Conservation (phyloP, 2,113 vertebrate genomes). For the Leptobrachium leishanense region DNA sequence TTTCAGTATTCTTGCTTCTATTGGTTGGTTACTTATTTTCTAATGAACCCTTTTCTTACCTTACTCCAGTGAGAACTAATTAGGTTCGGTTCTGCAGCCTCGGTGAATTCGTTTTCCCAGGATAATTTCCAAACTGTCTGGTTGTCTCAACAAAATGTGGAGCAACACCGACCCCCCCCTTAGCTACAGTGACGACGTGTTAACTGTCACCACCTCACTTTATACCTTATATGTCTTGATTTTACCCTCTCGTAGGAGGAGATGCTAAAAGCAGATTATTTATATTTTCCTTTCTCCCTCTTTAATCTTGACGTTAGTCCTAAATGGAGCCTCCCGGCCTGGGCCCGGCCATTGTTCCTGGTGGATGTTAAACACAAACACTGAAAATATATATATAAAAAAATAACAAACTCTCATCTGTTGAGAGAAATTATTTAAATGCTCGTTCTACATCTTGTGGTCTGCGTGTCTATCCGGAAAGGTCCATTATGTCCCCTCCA, state of each 20-base stretch:
- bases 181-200: too few species aligned
- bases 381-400: not conserved
- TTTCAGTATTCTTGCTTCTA: too few species aligned
- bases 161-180: too few species aligned
- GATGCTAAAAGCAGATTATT: not conserved
- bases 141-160: too few species aligned
- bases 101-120: too few species aligned
- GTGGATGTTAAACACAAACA: constrained; percentile 3
- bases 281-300: not conserved
- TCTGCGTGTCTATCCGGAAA: not conserved
- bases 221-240: too few species aligned
- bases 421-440: not conserved
- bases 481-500: not conserved
- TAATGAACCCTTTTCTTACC: too few species aligned
- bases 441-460: not conserved
- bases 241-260: not conserved
- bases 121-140: too few species aligned
- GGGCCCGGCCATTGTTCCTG: not conserved
- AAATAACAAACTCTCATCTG: not conserved
- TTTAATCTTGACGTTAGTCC: constrained; percentile 13
- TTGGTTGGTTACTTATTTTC: too few species aligned
- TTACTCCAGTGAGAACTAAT: too few species aligned
- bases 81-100: too few species aligned
- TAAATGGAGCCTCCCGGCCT: not conserved
- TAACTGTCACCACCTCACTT: too few species aligned